phyloP scores from a whole-genome alignment of 2,113 vertebrate genomes.

The Cnemophilus loriae region DNA sequence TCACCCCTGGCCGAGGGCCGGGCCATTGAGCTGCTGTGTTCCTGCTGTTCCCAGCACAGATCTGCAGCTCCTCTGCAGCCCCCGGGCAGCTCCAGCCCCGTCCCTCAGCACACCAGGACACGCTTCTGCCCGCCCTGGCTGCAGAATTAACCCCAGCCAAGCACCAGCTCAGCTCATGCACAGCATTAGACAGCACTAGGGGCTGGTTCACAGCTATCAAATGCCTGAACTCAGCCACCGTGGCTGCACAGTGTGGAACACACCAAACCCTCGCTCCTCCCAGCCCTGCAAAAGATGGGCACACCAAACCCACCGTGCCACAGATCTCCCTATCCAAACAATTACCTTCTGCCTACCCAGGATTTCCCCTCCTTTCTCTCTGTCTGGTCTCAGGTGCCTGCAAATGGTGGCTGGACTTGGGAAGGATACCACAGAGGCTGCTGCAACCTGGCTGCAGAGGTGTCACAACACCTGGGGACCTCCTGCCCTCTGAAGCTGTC shows the following conservation, averaged over 20 bases:
- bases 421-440: neutral
- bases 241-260: neutral
- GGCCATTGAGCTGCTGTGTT: neutral
- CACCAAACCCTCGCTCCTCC: neutral
- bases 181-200: accelerated
- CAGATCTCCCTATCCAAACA: accelerated
- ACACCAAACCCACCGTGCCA: accelerated
- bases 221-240: neutral
- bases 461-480: neutral
- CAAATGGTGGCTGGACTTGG: no score
- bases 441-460: neutral
- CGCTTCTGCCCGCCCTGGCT: neutral
- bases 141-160: neutral
- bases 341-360: neutral
- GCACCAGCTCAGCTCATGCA: neutral
- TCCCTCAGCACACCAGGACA: neutral
- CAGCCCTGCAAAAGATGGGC: neutral
- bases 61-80: neutral
- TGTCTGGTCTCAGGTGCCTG: neutral
- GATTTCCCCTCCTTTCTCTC: neutral
- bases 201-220: accelerated
- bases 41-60: neutral
- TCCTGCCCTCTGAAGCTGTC: neutral
- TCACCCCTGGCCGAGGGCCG: neutral
- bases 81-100: neutral